phyloP scores from a whole-genome alignment of 2,797 vertebrate genomes.

The Melanitta fusca region DNA sequence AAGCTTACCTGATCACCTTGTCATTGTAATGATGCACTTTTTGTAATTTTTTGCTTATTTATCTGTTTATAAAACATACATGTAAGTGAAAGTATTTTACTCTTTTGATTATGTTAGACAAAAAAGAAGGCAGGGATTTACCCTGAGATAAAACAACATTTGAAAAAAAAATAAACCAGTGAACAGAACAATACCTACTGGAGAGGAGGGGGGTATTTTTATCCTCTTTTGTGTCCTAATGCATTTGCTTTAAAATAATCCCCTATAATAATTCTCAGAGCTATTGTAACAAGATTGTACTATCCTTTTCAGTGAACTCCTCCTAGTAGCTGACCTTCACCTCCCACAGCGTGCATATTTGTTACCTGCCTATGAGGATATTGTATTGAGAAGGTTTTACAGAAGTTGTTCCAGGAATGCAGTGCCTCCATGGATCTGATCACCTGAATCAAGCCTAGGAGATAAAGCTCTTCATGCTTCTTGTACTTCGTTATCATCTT shows the following conservation, averaged over 20 bases:
- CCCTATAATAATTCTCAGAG: not conserved
- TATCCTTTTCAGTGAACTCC: not conserved
- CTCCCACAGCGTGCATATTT: not conserved
- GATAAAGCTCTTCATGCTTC: slow-evolving; percentile 51
- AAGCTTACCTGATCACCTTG: not conserved
- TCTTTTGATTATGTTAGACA: slow-evolving; percentile 25
- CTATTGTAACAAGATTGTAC: slow-evolving; percentile 17
- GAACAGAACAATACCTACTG: slow-evolving; percentile 15
- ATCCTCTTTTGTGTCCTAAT: slow-evolving; percentile 1
- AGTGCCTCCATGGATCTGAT: not conserved
- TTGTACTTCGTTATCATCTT: slow-evolving; percentile 60
- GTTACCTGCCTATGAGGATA: not conserved
- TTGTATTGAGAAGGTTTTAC: not conserved
- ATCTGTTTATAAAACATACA: slow-evolving; percentile 22
- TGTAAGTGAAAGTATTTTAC: not conserved
- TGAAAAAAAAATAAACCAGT: not conserved
- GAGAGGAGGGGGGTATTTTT: accelerated
- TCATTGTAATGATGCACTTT: not conserved
- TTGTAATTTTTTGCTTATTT: slow-evolving; percentile 36
- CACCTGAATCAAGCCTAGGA: not conserved
- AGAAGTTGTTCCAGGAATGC: not conserved
- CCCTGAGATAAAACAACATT: slow-evolving; percentile 23
- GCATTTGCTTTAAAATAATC: slow-evolving; percentile 27
- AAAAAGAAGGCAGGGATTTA: slow-evolving; percentile 43
- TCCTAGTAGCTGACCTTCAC: not conserved